Base-by-base conservation (phyloP, 2,113 vertebrate genomes). In the Piprites chloris region DNA sequence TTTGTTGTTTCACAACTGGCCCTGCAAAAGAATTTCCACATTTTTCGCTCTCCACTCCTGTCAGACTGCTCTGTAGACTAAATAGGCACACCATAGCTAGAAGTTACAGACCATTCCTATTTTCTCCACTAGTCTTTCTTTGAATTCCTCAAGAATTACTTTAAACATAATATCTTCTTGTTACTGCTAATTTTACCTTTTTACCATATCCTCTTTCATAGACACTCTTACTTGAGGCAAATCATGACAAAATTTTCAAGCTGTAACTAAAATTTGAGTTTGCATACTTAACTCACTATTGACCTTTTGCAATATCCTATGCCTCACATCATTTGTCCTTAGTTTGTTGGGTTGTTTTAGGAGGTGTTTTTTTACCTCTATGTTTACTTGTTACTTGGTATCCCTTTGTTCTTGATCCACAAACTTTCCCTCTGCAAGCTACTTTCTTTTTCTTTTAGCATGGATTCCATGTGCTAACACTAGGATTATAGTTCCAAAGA, bases 321-420 rank as follows among this genome's bases (percentile, higher is more conserved):
- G 24, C 41, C 3, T 37, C 5, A 47, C 27, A 14, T 59, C 19
- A 39, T 24, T 50, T 20, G 2, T 63, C 7, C 17, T 53, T 53
- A 21, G 7, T 53, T 59, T 88, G n/a, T 78, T 85, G 9, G 8
- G 16, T 22, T 75, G 4, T 2, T 41, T 44, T 35, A 18, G 11
- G 12, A 1, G 1, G 2, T 9, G 12, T 0, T 11, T 27, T 42
- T 33, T 13, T 1, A 3, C 3, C 4, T 2, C 14, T 26, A 9
- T 65, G 21, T 11, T 52, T 24, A 37, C 19, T 33, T 44, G 1
- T 30, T 73, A 32, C 14, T 81, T 61, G 14, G 2, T 52, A 82
- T 62, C 9, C 6, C 24, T 30, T 9, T 81, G 16, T 50, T 76
- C 8, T 49, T 35, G 16, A 59, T 50, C 28, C 35, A 67, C 3